Base-by-base conservation (phyloP, 2,113 vertebrate species). In the Gallinago undulata region DNA sequence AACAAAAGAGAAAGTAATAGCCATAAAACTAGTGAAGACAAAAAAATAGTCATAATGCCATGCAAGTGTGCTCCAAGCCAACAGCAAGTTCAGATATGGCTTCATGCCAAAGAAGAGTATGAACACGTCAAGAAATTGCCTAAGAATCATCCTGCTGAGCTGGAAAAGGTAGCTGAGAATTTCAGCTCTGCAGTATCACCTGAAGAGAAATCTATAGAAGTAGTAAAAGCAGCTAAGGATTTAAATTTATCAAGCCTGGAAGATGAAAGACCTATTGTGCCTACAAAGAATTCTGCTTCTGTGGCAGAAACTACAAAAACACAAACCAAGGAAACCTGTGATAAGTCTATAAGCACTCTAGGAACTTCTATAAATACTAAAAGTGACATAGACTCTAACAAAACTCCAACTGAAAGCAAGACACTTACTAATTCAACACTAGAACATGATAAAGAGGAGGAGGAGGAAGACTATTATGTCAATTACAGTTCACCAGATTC, bases 31-130 rank as follows among this genome's bases (percentile, higher is more conserved):
- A 87, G 95, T 45, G 97, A 98, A 89, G 98, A 99, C 98, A 99
- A 99, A 97, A 99, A 99, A 96, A 98, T 99, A 45, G 96, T 99
- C 76, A 98, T 99, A 69, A 98, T 99, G 97, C 99, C 99, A 95
- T 99, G 99, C 97, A 99, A 98, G 93, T 99, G 97, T 97, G 98
- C 99, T 50, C 99, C 99, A 55, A 99, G 98, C 97, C 97, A 98
- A 77, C 98, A 99, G 78, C 98, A 98, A 45, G 99, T 99, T 96
- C 98, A 99, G 83, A 95, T 98, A 56, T 99, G 99, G 99, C 98
- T 99, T 94, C 98, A 99, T 94, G 99, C 99, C 97, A 99, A 98
- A 98, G 99, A 98, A 96, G 98, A 99, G 73, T 99, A 98, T 13
- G 98, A 99, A 87, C 98, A 97, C 91, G 98, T 98, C 84, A 99